These are phyloP conservation scores for Eumaeus atala DNA, from an alignment of 1,140 invertebrate genomes.

Conservation along the genomic window DNA sequence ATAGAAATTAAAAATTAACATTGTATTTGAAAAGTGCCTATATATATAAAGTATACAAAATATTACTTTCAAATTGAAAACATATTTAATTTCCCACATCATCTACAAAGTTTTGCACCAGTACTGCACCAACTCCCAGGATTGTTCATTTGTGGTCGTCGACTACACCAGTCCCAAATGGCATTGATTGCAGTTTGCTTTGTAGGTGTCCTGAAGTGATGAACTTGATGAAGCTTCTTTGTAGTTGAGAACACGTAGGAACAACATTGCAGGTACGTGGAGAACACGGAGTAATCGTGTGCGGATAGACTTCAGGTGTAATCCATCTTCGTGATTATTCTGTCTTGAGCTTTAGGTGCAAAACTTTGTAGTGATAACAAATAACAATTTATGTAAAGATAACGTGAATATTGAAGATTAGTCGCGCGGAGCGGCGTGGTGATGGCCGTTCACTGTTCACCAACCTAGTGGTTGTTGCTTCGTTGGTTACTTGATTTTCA, in stretches of 20 bases:
- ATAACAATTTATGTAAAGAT: slow-evolving; percentile 41
- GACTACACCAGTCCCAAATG: slow-evolving; percentile 2
- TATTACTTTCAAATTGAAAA: slow-evolving; percentile 5
- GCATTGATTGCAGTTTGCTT: slow-evolving; percentile 1
- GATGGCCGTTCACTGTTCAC: slow-evolving; percentile 56
- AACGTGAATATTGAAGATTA: slow-evolving; percentile 46
- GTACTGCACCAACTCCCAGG: slow-evolving; percentile 27
- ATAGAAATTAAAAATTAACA: slow-evolving; percentile 30
- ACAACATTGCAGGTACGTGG: not conserved
- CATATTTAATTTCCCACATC: slow-evolving; percentile 35
- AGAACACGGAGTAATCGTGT: not conserved
- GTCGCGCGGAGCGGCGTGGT: slow-evolving; percentile 53
- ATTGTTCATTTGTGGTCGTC: not conserved
- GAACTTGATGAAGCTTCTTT: not conserved
- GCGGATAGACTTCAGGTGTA: not conserved
- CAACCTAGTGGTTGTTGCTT: slow-evolving; percentile 65
- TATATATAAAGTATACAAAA: not conserved
- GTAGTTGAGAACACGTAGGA: not conserved
- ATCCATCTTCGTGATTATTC: not conserved
- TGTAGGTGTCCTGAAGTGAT: slow-evolving; percentile 3
- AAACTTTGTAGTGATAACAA: slow-evolving; percentile 69
- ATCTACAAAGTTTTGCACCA: slow-evolving; percentile 75
- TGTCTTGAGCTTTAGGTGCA: slow-evolving; percentile 45
- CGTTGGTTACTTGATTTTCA: slow-evolving; percentile 55
- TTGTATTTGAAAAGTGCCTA: not conserved